phyloP scores from a whole-genome alignment of 2,797 vertebrate genomes.

The Crocodylus rhombifer region DNA sequence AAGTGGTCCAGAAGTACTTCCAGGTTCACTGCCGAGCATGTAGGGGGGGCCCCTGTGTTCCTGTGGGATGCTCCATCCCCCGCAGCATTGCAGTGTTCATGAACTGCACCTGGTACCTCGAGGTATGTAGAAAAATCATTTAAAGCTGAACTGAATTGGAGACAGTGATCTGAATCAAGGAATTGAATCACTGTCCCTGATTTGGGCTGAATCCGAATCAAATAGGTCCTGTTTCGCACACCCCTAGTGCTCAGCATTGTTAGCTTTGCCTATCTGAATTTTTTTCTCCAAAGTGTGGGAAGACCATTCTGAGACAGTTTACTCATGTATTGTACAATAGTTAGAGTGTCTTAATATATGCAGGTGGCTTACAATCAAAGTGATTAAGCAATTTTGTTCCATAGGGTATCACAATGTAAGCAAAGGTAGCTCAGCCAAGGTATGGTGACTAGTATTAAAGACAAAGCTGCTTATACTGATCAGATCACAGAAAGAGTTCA shows the following conservation, averaged over 20 bases:
- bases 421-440: not conserved
- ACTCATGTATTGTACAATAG: not conserved
- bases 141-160: no score
- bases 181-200: no score
- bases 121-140: no score
- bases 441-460: not conserved
- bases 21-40: no score
- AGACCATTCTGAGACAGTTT: constrained; percentile 1
- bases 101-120: no score
- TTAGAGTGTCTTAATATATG: not conserved
- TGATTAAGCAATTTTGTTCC: not conserved
- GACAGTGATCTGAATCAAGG: no score
- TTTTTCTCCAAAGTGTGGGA: not conserved
- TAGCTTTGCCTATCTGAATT: constrained; percentile 25
- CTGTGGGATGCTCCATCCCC: no score
- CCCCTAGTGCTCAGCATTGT: not conserved
- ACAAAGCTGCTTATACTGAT: not conserved
- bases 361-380: not conserved
- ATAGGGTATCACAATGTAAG: not conserved
- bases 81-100: no score
- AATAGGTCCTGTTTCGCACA: no score
- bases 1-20: no score
- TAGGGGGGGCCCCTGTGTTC: no score
- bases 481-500: not conserved
- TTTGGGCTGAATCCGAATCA: no score